Evolutionary conservation across 2,113 vertebrate species (phyloP).

Genomic region (Poeciliopsis turrubarensis): DNA sequence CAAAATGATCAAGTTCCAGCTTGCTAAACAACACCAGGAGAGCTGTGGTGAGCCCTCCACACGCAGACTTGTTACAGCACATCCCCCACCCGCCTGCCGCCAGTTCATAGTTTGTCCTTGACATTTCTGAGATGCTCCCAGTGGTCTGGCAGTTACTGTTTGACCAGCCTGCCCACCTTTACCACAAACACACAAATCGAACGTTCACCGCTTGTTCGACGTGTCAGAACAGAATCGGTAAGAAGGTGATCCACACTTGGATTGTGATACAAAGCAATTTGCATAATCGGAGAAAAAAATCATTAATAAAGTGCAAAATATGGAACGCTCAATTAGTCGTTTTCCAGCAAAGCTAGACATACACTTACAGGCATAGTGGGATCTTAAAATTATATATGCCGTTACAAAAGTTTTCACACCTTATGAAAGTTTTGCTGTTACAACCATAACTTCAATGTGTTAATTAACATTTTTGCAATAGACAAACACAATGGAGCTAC

Average conservation of each 20-base stretch:
- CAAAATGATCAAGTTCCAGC: background rate
- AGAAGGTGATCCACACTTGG: background rate
- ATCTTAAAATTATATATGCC: constrained; percentile 11
- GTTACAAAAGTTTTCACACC: no score
- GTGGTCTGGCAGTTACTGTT: constrained; percentile 9
- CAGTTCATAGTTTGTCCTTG: constrained; percentile 21
- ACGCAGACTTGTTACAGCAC: constrained; percentile 11
- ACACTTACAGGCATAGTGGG: constrained; percentile 6
- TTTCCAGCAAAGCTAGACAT: constrained; percentile 25
- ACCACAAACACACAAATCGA: background rate
- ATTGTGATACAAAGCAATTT: background rate
- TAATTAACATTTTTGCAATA: no score
- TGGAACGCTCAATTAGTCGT: constrained; percentile 15
- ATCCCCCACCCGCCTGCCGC: background rate
- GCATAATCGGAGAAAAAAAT: background rate
- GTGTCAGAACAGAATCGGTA: background rate
- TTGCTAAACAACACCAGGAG: background rate
- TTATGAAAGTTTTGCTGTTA: no score
- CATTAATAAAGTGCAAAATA: background rate
- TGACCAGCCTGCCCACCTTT: constrained; percentile 3
- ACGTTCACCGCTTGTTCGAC: constrained; percentile 1
- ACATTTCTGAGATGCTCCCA: constrained; percentile 11
- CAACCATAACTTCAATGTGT: no score
- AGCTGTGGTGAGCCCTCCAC: background rate
- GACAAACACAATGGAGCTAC: no score